Base-by-base conservation (phyloP, 2,797 vertebrate species). In the Darevskia mixta region DNA sequence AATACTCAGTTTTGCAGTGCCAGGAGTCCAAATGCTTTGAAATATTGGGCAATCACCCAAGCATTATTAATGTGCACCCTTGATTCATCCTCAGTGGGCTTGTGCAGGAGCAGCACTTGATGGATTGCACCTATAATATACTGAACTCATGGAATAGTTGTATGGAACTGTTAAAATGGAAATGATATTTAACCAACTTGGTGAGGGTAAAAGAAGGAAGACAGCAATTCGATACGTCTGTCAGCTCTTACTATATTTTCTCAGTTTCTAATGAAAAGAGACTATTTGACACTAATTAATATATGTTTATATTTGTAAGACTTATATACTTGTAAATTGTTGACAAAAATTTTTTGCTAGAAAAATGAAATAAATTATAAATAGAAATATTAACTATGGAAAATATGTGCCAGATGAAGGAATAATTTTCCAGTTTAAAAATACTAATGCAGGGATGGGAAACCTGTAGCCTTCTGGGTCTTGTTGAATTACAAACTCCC, bases 121-220 rank as follows among this genome's bases (percentile, higher is more conserved):
- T 82, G n/a, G 4, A 87, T 83, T 77, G n/a, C 61, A 55, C 64
- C 73, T 77, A 20, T 82, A 81, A 77, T 81, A 23, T 77, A 69
- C 71, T 81, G 78, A 86, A 17, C 45, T 83, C 32, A 13, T 83
- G 87, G 90, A 87, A 90, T 83, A 91, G 86, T 41, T 88, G 66
- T 25, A 89, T 82, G 66, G 89, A 69, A 91, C 89, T 78, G 72
- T 88, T 94, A 85, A 93, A 91, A 90, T 86, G 76, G 69, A 87
- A 88, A 18, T 9, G 41, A 72, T 3, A 83, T 58, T 0, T 83
- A 87, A 83, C 73, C 27, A 78, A 55, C 32, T 49, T 87, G 76
- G 64, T 67, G 35, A 32, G 29, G 4, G n/a, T 45, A 64, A 67
- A 45, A 27, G 69, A 8, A 73, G 6, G 49, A 86, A 69, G 18